Conservation (phyloP, 1,140 invertebrate genomes). For the Gonatopus flavifemur region DNA sequence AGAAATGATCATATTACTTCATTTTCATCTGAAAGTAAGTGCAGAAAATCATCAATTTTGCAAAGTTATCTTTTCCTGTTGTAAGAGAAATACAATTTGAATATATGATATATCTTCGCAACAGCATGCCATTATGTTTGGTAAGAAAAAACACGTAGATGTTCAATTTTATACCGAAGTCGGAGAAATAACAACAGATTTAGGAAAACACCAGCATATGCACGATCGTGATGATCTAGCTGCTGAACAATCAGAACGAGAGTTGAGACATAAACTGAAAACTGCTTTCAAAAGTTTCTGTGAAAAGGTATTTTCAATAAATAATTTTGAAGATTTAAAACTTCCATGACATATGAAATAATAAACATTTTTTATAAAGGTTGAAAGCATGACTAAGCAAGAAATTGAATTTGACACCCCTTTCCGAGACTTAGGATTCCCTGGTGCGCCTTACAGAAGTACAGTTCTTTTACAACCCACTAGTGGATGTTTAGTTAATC, state of each 20-base stretch:
- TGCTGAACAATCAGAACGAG: slow-evolving; percentile 96
- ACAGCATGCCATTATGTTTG: slow-evolving; percentile 98
- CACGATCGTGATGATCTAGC: slow-evolving; percentile 98
- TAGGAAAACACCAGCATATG: slow-evolving; percentile 99
- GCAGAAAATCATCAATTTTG: slow-evolving; percentile 1
- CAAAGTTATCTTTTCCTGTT: slow-evolving; percentile 11
- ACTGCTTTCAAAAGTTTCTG: slow-evolving; percentile 98
- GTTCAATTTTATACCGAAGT: slow-evolving; percentile 99
- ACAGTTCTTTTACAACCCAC: slow-evolving; percentile 97
- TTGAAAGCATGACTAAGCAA: slow-evolving; percentile 93
- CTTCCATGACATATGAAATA: background rate
- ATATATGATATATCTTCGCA: slow-evolving; percentile 21
- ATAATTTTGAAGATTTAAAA: slow-evolving; percentile 1
- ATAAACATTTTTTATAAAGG: slow-evolving; percentile 52
- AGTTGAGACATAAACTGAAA: slow-evolving; percentile 94
- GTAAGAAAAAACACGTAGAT: slow-evolving; percentile 98
- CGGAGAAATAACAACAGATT: slow-evolving; percentile 98
- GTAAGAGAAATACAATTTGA: background rate
- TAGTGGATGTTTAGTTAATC: slow-evolving; percentile 92
- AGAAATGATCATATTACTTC: slow-evolving; percentile 99
- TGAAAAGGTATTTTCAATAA: slow-evolving; percentile 72
- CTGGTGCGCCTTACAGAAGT: slow-evolving; percentile 95
- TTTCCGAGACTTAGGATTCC: slow-evolving; percentile 96
- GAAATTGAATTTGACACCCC: slow-evolving; percentile 99
- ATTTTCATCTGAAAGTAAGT: slow-evolving; percentile 93